phyloP scores from a whole-genome alignment of 2,797 vertebrate species.

The Eospalax fontanierii region DNA sequence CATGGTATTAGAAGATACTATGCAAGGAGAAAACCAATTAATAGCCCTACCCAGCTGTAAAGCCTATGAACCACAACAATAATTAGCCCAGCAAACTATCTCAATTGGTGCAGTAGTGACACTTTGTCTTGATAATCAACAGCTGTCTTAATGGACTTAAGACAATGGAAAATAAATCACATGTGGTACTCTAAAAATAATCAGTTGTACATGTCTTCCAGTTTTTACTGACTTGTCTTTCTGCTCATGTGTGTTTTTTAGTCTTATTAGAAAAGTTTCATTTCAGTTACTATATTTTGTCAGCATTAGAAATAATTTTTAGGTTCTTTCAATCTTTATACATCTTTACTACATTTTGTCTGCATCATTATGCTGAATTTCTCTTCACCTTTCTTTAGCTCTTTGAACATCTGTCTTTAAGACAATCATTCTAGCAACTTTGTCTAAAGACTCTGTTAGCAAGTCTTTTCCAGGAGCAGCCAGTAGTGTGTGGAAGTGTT shows the following conservation, averaged over 20 bases:
- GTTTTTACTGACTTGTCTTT: neutral
- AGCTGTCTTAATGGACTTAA: too few species aligned
- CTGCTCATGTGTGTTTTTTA: neutral
- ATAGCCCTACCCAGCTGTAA: too few species aligned
- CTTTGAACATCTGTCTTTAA: neutral
- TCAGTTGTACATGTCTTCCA: too few species aligned
- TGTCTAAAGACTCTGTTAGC: neutral
- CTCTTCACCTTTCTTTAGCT: neutral
- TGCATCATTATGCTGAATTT: neutral
- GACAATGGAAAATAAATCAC: too few species aligned
- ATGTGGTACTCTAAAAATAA: too few species aligned
- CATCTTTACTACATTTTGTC: neutral
- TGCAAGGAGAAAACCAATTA: too few species aligned
- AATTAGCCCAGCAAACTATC: too few species aligned
- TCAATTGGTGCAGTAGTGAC: too few species aligned
- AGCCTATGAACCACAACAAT: too few species aligned
- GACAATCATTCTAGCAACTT: neutral
- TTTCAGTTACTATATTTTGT: neutral
- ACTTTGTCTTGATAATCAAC: too few species aligned
- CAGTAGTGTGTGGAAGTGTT: neutral
- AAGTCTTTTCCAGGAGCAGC: neutral
- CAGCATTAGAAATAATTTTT: neutral
- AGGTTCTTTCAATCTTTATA: neutral
- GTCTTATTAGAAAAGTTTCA: neutral
- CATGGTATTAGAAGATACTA: too few species aligned